Base-by-base conservation (phyloP, 2,113 vertebrate genomes). In the Speoplatyrhinus poulsoni region DNA sequence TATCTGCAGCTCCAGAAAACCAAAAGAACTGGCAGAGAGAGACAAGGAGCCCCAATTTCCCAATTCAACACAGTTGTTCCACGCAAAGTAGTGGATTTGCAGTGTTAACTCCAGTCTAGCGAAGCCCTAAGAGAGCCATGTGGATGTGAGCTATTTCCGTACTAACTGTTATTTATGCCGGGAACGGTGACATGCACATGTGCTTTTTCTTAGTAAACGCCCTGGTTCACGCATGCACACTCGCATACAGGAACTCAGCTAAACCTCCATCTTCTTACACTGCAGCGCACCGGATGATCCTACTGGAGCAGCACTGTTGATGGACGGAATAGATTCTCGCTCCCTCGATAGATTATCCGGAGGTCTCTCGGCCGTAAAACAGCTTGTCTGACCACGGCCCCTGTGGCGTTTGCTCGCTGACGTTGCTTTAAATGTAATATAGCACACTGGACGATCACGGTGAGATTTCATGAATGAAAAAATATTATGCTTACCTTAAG, bases 1-100 rank as follows among this genome's bases (percentile, higher is more conserved):
- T 84, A 81, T 83, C 71, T 59, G 33, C 76, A 15, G 68, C 81
- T 85, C 81, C 32, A 67, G 72, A 60, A 78, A 87, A 91, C 67
- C 69, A 81, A 87, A 90, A 90, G 82, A 85, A 49, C 7, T 46
- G 36, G 41, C 13, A 0, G 36, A 75, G 62, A 69, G 26, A 66
- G 69, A 56, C 46, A 1, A 1, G 19, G 46, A 66, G 60, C 54
- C 60, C 53, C n/a, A 4, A 16, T 13, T 13, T 52, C 11, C 9
- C 11, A 52, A 52, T 15, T 52, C 49, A 3, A 15, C 11, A 12
- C 12, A 9, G 49, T 52, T 52, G 13, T 52, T 52, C 13, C 49
- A 15, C 4, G 12, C 52, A 7, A 15, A 4, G 52, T n/a, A 15
- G 52, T n/a, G 52, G 52, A 54, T 52, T 52, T 15, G 7, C 12